Evolutionary conservation across 1,140 invertebrate species (phyloP).

Genomic region (Camponotus vicinus): DNA sequence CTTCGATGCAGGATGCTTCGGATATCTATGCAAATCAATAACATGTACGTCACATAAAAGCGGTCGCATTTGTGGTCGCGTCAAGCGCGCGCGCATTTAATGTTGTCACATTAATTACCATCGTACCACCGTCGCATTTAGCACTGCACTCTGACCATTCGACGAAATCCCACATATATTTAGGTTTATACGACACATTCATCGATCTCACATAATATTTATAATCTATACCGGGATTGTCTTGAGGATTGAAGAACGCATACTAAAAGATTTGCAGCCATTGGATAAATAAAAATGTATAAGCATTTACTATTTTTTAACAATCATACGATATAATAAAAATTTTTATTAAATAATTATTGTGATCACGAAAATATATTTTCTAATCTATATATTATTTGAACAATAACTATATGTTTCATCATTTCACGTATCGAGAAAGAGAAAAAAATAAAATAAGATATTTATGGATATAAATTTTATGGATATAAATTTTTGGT

Average conservation of each 20-base stretch:
- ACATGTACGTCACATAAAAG: constrained; percentile 45
- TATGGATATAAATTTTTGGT: background rate
- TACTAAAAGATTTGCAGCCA: constrained; percentile 75
- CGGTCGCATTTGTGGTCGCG: constrained; percentile 36
- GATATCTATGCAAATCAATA: constrained; percentile 76
- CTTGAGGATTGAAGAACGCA: constrained; percentile 76
- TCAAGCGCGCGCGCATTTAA: constrained; percentile 32
- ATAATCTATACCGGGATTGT: constrained; percentile 84
- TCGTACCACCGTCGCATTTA: constrained; percentile 85
- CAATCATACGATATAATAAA: background rate
- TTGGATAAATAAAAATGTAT: constrained; percentile 37
- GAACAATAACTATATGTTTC: background rate
- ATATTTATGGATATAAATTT: background rate
- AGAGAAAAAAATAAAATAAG: background rate
- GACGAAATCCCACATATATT: constrained; percentile 86
- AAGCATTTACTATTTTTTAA: background rate
- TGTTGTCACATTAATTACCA: constrained; percentile 68
- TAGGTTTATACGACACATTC: constrained; percentile 78
- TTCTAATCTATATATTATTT: too few relatives aligned
- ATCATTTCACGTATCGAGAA: background rate
- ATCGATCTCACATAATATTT: constrained; percentile 79
- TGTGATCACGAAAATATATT: background rate
- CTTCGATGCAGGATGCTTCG: constrained; percentile 84
- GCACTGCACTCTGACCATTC: constrained; percentile 84
- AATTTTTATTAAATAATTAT: background rate